Conservation (phyloP, 2,113 vertebrate species). For the Tetrax tetrax region DNA sequence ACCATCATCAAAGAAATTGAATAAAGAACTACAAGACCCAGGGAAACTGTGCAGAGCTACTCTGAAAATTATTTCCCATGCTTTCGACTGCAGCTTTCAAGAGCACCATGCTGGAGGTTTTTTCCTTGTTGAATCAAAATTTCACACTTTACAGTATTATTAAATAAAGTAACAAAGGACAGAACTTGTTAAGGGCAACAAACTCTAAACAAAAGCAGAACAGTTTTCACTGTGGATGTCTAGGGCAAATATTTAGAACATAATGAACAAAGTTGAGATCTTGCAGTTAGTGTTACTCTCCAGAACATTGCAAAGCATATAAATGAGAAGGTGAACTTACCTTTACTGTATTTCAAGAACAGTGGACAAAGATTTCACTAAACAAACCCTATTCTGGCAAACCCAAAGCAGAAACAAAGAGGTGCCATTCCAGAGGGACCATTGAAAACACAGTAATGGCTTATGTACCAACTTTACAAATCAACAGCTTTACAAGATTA, state of each 20-base stretch:
- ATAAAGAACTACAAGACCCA: neutral
- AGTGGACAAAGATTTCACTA: slow-evolving; percentile 19
- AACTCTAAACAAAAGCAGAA: neutral
- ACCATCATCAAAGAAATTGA: neutral
- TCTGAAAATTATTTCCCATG: neutral
- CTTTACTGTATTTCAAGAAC: slow-evolving; percentile 37
- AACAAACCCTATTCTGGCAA: slow-evolving; percentile 23
- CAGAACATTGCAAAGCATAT: neutral
- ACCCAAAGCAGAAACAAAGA: neutral
- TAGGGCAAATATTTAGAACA: neutral
- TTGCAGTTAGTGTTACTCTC: neutral
- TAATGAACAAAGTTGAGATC: neutral
- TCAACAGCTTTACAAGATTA: neutral
- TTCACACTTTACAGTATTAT: neutral
- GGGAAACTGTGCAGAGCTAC: neutral
- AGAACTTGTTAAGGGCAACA: neutral
- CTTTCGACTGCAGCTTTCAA: neutral
- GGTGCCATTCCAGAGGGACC: neutral
- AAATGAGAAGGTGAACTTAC: slow-evolving; percentile 33
- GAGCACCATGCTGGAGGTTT: neutral
- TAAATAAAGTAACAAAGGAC: neutral
- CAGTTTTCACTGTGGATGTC: neutral
- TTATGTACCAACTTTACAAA: neutral
- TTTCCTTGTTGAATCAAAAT: neutral
- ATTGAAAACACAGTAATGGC: neutral